These are phyloP conservation scores for Chiloscyllium plagiosum DNA, from an alignment of 2,113 vertebrate genomes.

Conservation along the genomic window DNA sequence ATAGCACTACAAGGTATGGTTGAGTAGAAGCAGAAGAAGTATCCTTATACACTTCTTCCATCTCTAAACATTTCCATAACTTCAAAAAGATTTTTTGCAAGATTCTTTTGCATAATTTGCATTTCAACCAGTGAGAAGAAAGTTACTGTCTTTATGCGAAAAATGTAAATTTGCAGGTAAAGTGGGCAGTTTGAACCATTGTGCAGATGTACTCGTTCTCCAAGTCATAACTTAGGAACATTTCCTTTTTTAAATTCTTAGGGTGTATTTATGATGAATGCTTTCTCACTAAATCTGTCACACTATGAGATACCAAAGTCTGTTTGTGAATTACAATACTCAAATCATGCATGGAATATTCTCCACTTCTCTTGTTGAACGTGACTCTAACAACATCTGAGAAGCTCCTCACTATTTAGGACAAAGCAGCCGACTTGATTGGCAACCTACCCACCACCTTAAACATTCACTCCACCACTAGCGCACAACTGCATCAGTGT, in stretches of 20 bases:
- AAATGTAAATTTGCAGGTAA: background rate
- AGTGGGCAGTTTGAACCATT: background rate
- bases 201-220: background rate
- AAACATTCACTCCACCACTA: no score
- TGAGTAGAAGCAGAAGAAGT: background rate
- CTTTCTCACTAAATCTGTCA: background rate
- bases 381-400: no score
- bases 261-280: background rate
- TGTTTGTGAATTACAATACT: no score
- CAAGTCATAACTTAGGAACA: background rate
- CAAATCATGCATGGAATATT: no score
- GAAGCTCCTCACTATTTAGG: no score
- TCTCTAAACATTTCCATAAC: background rate
- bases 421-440: no score
- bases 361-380: no score
- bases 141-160: background rate
- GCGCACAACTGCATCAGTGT: no score
- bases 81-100: background rate
- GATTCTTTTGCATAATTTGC: background rate
- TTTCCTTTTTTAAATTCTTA: background rate
- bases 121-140: background rate
- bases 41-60: background rate
- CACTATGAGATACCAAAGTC: background rate
- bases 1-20: background rate
- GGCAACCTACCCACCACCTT: no score